Conservation (phyloP, 2,113 vertebrate species). For the Corydoras sp. region DNA sequence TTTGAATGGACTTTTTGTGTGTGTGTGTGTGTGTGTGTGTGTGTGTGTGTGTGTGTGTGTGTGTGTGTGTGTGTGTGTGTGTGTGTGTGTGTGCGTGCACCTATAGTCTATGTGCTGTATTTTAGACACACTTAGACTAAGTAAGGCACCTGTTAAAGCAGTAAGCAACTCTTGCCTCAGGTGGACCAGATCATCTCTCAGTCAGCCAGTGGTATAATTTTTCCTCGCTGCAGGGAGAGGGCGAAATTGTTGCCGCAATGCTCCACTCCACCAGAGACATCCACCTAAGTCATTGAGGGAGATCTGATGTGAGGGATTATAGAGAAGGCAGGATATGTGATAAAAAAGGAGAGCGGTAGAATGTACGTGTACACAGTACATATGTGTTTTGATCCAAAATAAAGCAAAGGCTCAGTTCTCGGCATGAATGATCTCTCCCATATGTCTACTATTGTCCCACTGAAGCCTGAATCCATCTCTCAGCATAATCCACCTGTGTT, state of each 20-base stretch:
- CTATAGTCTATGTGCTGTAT: neutral
- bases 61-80: too few relatives aligned
- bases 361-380: neutral
- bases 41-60: too few relatives aligned
- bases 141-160: constrained; percentile 9
- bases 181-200: constrained; percentile 47
- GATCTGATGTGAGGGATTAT: constrained; percentile 27
- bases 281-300: constrained; percentile 24
- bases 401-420: constrained; percentile 7
- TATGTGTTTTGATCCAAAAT: too few relatives aligned
- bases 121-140: neutral
- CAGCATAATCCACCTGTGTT: constrained; percentile 16
- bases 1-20: too few relatives aligned
- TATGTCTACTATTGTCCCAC: constrained; percentile 29
- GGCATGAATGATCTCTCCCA: constrained; percentile 2
- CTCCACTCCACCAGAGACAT: constrained; percentile 29
- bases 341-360: constrained; percentile 11
- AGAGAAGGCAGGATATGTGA: constrained; percentile 11
- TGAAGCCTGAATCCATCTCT: constrained; percentile 8
- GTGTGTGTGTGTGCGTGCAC: too few relatives aligned
- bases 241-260: constrained; percentile 60
- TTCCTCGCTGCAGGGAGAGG: constrained; percentile 57
- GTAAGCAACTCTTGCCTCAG: constrained; percentile 16
- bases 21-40: too few relatives aligned
- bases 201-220: constrained; percentile 61